Conservation (phyloP, 2,113 vertebrate genomes). For the Mustela nigripes region DNA sequence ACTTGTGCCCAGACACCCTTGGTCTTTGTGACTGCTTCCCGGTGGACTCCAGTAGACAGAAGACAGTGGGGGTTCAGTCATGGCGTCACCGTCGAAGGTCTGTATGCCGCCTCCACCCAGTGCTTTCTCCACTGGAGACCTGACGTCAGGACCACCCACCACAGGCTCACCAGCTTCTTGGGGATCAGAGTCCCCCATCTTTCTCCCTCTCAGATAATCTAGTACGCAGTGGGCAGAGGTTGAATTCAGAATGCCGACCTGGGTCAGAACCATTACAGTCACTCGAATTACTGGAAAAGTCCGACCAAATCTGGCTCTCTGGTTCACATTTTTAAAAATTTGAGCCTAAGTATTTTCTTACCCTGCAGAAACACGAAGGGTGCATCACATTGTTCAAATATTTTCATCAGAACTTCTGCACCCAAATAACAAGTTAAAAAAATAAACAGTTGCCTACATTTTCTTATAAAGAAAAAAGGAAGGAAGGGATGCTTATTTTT, state of each 20-base stretch:
- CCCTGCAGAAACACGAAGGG: neutral
- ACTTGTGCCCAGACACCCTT: rapidly evolving
- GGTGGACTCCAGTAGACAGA: too few relatives aligned
- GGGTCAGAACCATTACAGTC: neutral
- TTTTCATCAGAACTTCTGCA: constrained; percentile 11
- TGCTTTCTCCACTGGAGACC: rapidly evolving
- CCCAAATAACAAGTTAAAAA: neutral
- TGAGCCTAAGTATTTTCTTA: neutral
- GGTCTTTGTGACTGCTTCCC: rapidly evolving
- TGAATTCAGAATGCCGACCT: neutral
- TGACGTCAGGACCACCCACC: rapidly evolving
- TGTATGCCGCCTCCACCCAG: rapidly evolving
- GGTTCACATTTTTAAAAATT: neutral
- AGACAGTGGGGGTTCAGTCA: neutral
- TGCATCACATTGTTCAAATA: neutral
- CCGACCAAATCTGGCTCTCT: neutral
- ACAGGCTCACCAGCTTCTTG: neutral
- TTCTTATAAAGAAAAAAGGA: neutral
- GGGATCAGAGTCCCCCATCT: neutral
- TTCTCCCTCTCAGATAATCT: neutral
- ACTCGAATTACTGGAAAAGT: neutral
- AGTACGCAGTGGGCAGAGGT: neutral
- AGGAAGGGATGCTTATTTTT: neutral
- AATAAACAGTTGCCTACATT: neutral
- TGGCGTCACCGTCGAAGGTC: rapidly evolving